These are phyloP conservation scores for Empidonax traillii DNA, from an alignment of 2,113 vertebrate genomes.

Conservation along the genomic window DNA sequence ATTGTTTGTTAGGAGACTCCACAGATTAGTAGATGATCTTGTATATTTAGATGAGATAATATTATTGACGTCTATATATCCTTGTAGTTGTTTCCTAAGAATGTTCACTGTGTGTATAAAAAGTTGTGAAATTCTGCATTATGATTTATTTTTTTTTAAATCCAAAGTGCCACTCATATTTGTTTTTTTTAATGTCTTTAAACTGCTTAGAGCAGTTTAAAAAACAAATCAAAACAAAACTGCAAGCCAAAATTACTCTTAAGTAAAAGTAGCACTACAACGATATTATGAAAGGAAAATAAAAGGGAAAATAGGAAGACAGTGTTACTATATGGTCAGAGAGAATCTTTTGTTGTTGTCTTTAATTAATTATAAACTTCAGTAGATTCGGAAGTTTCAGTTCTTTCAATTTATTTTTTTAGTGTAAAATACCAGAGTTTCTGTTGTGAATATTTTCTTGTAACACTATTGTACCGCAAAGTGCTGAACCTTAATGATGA, in stretches of 20 bases:
- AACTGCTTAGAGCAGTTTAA: neutral
- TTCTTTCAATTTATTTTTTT: neutral
- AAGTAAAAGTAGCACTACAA: neutral
- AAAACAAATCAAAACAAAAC: neutral
- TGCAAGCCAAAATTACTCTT: neutral
- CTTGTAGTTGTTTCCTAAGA: neutral
- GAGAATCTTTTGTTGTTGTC: neutral
- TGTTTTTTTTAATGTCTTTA: neutral
- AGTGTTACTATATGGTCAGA: neutral
- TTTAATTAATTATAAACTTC: neutral
- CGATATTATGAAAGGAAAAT: neutral
- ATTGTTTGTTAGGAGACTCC: neutral
- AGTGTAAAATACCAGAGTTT: neutral
- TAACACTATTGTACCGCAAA: neutral
- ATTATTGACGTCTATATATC: neutral
- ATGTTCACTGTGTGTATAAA: neutral
- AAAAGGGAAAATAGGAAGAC: neutral
- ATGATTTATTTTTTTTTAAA: neutral
- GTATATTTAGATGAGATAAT: neutral
- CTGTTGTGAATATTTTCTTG: neutral
- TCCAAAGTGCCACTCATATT: neutral
- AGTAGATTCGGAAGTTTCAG: neutral
- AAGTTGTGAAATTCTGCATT: neutral
- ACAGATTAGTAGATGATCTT: neutral
- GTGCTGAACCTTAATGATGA: neutral